Percentiles rank a stretch among this genome's conserved stretches.
These are phyloP conservation scores for Liasis olivaceus DNA, from an alignment of 2,797 vertebrate genomes.

Conservation along the genomic window DNA sequence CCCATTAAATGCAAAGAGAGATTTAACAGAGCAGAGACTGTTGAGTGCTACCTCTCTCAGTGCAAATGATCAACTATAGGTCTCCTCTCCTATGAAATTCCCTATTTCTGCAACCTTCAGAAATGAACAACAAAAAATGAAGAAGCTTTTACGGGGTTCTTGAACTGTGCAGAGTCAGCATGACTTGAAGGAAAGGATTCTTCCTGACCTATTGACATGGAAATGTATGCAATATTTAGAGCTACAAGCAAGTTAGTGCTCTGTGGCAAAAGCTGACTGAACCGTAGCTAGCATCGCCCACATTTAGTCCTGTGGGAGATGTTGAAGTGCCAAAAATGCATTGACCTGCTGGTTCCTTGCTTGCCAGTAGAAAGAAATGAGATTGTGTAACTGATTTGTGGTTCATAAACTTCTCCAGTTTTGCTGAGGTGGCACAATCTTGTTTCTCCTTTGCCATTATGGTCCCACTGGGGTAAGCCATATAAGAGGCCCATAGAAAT, in stretches of 20 bases:
- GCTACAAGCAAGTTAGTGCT: background rate
- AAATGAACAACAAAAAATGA: background rate
- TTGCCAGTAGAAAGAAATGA: conserved; percentile 47
- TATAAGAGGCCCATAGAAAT: conserved; percentile 17
- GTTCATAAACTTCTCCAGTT: conserved; percentile 33
- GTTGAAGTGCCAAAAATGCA: conserved; percentile 19
- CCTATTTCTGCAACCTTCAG: background rate
- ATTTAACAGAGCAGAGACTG: background rate
- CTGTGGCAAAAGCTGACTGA: background rate
- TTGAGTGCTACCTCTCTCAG: background rate
- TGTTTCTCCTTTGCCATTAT: conserved; percentile 37
- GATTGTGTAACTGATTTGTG: conserved; percentile 27
- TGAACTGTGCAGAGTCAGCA: conserved; percentile 37
- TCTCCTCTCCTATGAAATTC: background rate
- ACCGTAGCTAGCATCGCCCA: conserved; percentile 20
- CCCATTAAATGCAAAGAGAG: background rate
- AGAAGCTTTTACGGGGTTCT: conserved; percentile 11
- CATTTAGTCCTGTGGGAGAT: conserved; percentile 28
- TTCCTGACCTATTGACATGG: conserved; percentile 54
- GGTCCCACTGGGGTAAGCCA: conserved; percentile 44
- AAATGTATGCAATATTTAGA: conserved; percentile 45
- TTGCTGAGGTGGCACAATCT: conserved; percentile 43
- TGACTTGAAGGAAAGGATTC: conserved; percentile 33
- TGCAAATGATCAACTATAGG: background rate
- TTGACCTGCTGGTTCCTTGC: conserved; percentile 51